Evolutionary conservation across 2,888 invertebrate genomes (phyloP).

Genomic region (Ferrisia virgata): DNA sequence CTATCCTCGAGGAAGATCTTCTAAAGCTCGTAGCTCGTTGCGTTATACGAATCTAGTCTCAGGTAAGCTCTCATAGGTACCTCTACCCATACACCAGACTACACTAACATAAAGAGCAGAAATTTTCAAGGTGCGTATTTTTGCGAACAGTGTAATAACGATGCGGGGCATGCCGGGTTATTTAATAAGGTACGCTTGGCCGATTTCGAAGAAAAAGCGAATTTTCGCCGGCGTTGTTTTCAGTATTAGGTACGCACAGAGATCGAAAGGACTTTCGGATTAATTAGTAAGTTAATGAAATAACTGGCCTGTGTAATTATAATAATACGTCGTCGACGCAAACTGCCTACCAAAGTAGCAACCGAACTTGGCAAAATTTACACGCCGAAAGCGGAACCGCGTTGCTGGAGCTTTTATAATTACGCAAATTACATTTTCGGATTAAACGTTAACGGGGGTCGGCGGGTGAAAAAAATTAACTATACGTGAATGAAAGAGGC

Average conservation of each 20-base stretch:
- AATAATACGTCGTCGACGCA: background rate
- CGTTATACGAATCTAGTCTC: no score
- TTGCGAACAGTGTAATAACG: background rate
- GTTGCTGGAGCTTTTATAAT: background rate
- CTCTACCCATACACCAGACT: no score
- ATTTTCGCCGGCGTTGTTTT: conserved; percentile 3
- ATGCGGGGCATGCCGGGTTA: background rate
- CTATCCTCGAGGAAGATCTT: background rate
- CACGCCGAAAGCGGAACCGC: background rate
- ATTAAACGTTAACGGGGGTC: background rate
- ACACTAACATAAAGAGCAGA: background rate
- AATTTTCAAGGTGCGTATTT: background rate
- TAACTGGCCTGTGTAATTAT: conserved; percentile 26
- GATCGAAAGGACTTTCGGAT: conserved; percentile 21
- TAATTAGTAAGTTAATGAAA: conserved; percentile 30
- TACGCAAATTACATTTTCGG: background rate
- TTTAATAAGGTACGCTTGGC: background rate
- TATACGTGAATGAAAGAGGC: no score
- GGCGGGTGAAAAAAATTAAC: background rate
- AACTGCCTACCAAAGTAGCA: background rate
- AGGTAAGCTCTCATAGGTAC: no score
- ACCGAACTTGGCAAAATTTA: background rate
- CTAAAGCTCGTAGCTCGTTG: background rate
- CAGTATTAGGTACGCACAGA: background rate
- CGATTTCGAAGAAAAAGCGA: background rate